phyloP scores from a whole-genome alignment of 2,888 invertebrate species.

The Chymomyza procnemis region DNA sequence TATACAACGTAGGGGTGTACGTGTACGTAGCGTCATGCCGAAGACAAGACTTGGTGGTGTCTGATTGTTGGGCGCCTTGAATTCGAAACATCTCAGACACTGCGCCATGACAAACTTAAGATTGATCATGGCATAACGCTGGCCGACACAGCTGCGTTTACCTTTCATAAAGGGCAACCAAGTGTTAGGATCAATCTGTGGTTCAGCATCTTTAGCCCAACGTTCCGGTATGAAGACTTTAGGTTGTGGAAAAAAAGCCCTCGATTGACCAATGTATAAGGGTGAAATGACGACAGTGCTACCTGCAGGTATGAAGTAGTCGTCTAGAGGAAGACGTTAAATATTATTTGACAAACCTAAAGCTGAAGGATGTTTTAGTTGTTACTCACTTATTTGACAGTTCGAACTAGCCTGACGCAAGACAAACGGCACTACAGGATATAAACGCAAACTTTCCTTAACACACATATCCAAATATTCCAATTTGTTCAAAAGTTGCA shows the following conservation, averaged over 20 bases:
- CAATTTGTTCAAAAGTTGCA: conserved; percentile 48
- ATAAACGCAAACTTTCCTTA: conserved; percentile 62
- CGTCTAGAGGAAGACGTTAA: conserved; percentile 28
- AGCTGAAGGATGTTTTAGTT: not conserved
- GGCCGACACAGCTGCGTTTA: conserved; percentile 50
- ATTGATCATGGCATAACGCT: conserved; percentile 63
- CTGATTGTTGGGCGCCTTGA: conserved; percentile 43
- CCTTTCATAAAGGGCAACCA: conserved; percentile 60
- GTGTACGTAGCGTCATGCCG: conserved; percentile 53
- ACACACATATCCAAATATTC: conserved; percentile 65
- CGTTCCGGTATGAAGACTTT: conserved; percentile 50
- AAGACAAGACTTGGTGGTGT: conserved; percentile 48
- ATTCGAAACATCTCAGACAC: conserved; percentile 45
- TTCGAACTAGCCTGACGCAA: conserved; percentile 47
- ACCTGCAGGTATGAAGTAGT: conserved; percentile 54
- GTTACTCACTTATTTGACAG: conserved; percentile 49
- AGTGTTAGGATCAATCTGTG: conserved; percentile 51
- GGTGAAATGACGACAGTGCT: conserved; percentile 55
- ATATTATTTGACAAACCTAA: not conserved
- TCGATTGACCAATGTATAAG: conserved; percentile 58
- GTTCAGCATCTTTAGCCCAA: conserved; percentile 50
- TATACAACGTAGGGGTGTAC: conserved; percentile 45
- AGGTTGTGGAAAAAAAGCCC: conserved; percentile 56
- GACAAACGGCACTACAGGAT: conserved; percentile 58
- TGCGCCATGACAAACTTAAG: conserved; percentile 52